Evolutionary conservation across 2,888 invertebrate species (phyloP).

Genomic region (Drosophila pseudotakahashii): DNA sequence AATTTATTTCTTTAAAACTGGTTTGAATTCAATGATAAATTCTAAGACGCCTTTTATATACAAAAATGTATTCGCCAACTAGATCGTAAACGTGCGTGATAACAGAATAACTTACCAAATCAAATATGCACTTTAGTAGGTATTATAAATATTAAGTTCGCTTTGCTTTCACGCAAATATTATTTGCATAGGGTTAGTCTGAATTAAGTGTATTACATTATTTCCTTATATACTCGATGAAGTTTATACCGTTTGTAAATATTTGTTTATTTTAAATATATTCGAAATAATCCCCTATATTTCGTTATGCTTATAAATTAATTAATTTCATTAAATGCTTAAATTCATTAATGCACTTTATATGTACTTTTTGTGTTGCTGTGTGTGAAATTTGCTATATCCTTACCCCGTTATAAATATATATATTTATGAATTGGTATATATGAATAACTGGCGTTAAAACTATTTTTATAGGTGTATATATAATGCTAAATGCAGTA

Average conservation of each 20-base stretch:
- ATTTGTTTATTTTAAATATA: conserved; percentile 47
- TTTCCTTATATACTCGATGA: conserved; percentile 33
- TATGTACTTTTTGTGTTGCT: conserved; percentile 82
- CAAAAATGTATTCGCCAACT: conserved; percentile 9
- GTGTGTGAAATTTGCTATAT: conserved; percentile 74
- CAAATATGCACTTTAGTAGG: conserved; percentile 19
- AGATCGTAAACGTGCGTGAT: conserved; percentile 24
- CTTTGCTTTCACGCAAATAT: conserved; percentile 40
- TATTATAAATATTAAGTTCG: conserved; percentile 42
- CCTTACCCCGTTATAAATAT: conserved; percentile 62
- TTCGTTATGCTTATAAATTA: conserved; percentile 73
- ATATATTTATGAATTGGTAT: conserved; percentile 36
- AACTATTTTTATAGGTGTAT: conserved; percentile 47
- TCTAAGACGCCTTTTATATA: conserved; percentile 27
- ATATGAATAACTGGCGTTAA: conserved; percentile 44
- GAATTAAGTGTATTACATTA: conserved; percentile 16
- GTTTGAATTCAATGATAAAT: conserved; percentile 1
- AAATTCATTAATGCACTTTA: conserved; percentile 84
- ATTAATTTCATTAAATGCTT: conserved; percentile 80
- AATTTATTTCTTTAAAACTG: conserved; percentile 1
- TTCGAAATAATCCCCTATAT: conserved; percentile 47
- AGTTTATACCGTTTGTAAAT: conserved; percentile 55
- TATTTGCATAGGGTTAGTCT: conserved; percentile 24
- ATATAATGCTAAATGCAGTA: conserved; percentile 73
- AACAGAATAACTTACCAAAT: conserved; percentile 34